phyloP scores from a whole-genome alignment of 1,140 invertebrate species.

The Carposina sasakii region DNA sequence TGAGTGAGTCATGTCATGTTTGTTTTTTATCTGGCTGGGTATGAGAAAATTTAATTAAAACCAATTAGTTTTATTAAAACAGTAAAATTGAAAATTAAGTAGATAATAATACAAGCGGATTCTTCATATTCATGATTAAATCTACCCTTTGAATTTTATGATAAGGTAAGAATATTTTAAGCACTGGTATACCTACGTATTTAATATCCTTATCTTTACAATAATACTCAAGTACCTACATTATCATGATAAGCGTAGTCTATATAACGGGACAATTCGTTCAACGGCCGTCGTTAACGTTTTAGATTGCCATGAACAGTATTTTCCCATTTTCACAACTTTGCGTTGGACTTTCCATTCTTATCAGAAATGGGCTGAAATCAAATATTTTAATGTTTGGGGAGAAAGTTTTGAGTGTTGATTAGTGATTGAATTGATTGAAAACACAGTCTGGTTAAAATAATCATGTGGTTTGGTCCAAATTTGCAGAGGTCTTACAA shows the following conservation, averaged over 20 bases:
- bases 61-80: too few species aligned
- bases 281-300: slow-evolving; percentile 47
- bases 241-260: slow-evolving; percentile 51
- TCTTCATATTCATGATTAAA: too few species aligned
- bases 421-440: too few species aligned
- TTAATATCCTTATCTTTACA: slow-evolving; percentile 34
- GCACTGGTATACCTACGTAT: slow-evolving; percentile 1
- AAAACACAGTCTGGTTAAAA: slow-evolving; percentile 15
- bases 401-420: background rate
- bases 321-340: too few species aligned
- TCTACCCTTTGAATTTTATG: too few species aligned
- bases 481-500: slow-evolving; percentile 70
- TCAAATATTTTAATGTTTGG: too few species aligned
- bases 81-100: too few species aligned
- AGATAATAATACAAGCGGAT: too few species aligned
- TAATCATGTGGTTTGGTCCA: slow-evolving; percentile 62
- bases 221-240: slow-evolving; percentile 34
- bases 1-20: too few species aligned
- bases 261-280: slow-evolving; percentile 62
- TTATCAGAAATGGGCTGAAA: slow-evolving; percentile 51
- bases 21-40: too few species aligned
- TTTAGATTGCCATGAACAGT: slow-evolving; percentile 39
- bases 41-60: background rate
- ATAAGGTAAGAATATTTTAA: background rate
- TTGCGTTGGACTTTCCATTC: too few species aligned